A percentile compares a stretch with the other conserved stretches of the same genome.
These are phyloP conservation scores for Diaprepes abbreviatus DNA, from an alignment of 2,888 invertebrate species.

Conservation along the genomic window DNA sequence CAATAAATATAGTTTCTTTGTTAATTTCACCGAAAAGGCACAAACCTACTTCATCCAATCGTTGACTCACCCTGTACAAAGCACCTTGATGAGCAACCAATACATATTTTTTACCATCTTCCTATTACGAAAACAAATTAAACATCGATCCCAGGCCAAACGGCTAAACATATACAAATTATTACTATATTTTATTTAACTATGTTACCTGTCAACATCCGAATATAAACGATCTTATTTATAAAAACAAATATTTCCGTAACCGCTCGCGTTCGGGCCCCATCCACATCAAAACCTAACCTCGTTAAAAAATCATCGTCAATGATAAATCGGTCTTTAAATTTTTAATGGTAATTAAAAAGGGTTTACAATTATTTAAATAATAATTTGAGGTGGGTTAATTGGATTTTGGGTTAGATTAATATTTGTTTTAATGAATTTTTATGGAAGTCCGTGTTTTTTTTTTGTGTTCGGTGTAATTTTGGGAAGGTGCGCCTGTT, in stretches of 20 bases:
- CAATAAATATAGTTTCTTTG: too few relatives aligned
- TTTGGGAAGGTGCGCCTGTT: slow-evolving; percentile 28
- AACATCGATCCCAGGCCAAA: slow-evolving; percentile 1
- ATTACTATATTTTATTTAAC: slow-evolving; percentile 39
- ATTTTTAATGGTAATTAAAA: slow-evolving; percentile 43
- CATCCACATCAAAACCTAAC: slow-evolving; percentile 8
- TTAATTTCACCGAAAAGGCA: too few relatives aligned
- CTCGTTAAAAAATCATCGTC: slow-evolving; percentile 48
- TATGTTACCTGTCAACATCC: slow-evolving; percentile 35
- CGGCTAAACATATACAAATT: slow-evolving; percentile 36
- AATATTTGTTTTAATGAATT: slow-evolving; percentile 47
- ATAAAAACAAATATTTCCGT: slow-evolving; percentile 45
- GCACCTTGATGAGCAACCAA: background rate
- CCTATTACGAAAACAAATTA: slow-evolving; percentile 35
- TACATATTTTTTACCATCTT: slow-evolving; percentile 16
- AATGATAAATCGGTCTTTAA: slow-evolving; percentile 41
- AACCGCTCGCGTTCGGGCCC: slow-evolving; percentile 27
- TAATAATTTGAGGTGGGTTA: slow-evolving; percentile 41
- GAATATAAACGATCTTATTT: slow-evolving; percentile 49
- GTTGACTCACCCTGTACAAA: slow-evolving; percentile 15
- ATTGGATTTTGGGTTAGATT: slow-evolving; percentile 45
- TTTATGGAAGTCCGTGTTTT: slow-evolving; percentile 3
- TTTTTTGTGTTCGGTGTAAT: slow-evolving; percentile 24
- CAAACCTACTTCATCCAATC: too few relatives aligned
- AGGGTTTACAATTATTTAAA: slow-evolving; percentile 45